These are phyloP conservation scores for Desmodus rotundus DNA, from an alignment of 2,113 vertebrate species.

Conservation along the genomic window DNA sequence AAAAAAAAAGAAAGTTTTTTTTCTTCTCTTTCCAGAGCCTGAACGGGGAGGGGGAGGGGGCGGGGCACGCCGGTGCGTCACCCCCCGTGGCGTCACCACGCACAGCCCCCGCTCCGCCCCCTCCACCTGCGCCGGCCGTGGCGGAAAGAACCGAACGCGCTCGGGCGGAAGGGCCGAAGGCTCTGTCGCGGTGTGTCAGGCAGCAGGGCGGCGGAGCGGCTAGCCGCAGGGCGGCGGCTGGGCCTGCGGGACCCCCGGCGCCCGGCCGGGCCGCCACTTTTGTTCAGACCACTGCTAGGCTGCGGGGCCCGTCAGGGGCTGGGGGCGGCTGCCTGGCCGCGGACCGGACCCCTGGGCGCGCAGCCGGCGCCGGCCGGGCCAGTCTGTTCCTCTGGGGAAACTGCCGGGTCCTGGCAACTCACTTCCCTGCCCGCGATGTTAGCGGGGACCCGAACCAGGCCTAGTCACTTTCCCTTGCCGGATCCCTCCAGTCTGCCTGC, in stretches of 20 bases:
- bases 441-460: neutral
- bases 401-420: neutral
- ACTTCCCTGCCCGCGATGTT: neutral
- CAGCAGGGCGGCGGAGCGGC: neutral
- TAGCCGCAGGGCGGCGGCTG: neutral
- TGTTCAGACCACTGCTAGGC: neutral
- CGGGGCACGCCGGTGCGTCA: constrained; percentile 82
- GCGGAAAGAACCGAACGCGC: constrained; percentile 77
- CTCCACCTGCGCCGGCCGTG: constrained; percentile 78
- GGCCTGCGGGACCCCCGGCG: neutral
- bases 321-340: neutral
- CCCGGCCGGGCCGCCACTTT: neutral
- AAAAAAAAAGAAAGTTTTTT: constrained; percentile 92
- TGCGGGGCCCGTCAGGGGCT: neutral
- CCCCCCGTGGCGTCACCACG: constrained; percentile 74
- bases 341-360: neutral
- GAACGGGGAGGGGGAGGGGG: constrained; percentile 84
- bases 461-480: neutral
- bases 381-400: neutral
- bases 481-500: neutral
- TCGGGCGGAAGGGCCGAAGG: constrained; percentile 75
- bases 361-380: neutral
- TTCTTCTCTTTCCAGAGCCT: constrained; percentile 90
- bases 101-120: constrained; percentile 72
- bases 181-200: neutral